phyloP scores from a whole-genome alignment of 1,140 invertebrate species.

The Hypothenemus hampei region DNA sequence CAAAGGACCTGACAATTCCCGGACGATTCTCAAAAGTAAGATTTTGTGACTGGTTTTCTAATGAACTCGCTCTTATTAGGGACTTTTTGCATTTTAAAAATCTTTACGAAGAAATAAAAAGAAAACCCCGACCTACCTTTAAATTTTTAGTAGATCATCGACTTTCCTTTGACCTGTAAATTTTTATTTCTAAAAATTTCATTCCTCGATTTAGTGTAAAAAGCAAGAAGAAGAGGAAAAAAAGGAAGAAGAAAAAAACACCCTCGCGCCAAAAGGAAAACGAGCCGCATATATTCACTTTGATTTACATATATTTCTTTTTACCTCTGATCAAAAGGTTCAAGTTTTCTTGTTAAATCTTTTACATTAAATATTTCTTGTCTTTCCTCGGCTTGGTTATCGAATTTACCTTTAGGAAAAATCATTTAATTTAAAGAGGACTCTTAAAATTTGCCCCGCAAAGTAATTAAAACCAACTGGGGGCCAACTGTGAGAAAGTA shows the following conservation, averaged over 20 bases:
- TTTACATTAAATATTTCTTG: conserved; percentile 23
- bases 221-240: no score
- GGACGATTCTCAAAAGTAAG: conserved; percentile 19
- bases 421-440: neutral
- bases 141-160: neutral
- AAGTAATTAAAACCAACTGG: conserved; percentile 7
- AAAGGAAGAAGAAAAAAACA: conserved; percentile 15
- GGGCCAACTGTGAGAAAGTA: conserved; percentile 3
- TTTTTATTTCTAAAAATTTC: conserved; percentile 15
- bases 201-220: conserved; percentile 11
- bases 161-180: conserved; percentile 8
- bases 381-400: conserved; percentile 11
- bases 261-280: conserved; percentile 5
- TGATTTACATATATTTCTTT: conserved; percentile 25
- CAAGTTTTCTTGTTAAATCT: conserved; percentile 25
- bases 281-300: conserved; percentile 8
- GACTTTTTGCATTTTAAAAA: conserved; percentile 10
- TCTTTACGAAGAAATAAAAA: neutral
- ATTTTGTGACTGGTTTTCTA: conserved; percentile 21
- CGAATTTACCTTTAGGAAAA: conserved; percentile 6
- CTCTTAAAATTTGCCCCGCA: neutral
- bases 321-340: conserved; percentile 26
- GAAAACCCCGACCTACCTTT: neutral
- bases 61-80: conserved; percentile 17
- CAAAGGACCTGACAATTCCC: conserved; percentile 21